phyloP scores from a whole-genome alignment of 2,888 invertebrate species.

The Desoria tigrina region DNA sequence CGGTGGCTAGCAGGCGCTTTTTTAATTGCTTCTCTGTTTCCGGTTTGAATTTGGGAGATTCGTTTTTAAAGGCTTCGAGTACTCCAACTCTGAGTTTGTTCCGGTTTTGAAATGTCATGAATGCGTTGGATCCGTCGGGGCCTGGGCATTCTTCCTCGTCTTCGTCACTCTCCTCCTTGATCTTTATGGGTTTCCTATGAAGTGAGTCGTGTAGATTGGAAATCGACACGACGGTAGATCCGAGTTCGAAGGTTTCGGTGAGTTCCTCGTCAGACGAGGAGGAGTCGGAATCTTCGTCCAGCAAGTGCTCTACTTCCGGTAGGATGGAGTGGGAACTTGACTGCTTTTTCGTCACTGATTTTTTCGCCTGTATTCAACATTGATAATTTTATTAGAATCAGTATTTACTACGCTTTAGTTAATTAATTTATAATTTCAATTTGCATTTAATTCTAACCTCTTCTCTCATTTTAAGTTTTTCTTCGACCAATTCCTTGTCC shows the following conservation, averaged over 20 bases:
- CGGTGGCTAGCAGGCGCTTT: not conserved
- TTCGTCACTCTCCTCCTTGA: constrained; percentile 22
- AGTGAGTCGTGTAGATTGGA: constrained; percentile 44
- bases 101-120: not conserved
- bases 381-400: not conserved
- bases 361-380: constrained; percentile 38
- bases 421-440: not conserved
- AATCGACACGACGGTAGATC: constrained; percentile 47
- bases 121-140: constrained; percentile 16
- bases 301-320: constrained; percentile 49
- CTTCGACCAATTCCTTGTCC: constrained; percentile 45
- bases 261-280: not conserved
- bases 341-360: constrained; percentile 36
- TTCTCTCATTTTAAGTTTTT: constrained; percentile 42
- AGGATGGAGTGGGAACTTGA: constrained; percentile 49
- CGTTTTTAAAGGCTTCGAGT: not conserved
- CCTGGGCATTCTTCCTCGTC: constrained; percentile 23
- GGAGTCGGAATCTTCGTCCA: constrained; percentile 24
- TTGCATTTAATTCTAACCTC: constrained; percentile 35
- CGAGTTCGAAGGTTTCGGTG: constrained; percentile 42
- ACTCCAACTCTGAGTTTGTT: not conserved
- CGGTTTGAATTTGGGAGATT: not conserved
- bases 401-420: not conserved
- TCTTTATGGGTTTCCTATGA: constrained; percentile 26
- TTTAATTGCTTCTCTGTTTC: not conserved